phyloP scores from a whole-genome alignment of 2,888 invertebrate genomes.

The Ceramica pisi region DNA sequence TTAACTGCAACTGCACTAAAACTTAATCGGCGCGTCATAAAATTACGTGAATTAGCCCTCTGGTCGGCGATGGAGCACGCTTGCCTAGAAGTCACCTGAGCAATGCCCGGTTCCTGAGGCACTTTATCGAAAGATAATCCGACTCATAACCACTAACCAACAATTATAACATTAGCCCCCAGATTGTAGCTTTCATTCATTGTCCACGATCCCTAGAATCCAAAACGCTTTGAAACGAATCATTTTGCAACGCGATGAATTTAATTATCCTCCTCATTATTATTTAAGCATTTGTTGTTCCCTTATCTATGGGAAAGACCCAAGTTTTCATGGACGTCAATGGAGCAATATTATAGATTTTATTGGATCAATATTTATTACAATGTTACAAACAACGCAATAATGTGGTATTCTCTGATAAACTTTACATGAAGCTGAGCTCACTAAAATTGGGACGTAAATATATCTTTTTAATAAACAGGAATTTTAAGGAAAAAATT shows the following conservation, averaged over 20 bases:
- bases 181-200: too few species aligned
- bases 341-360: constrained; percentile 4
- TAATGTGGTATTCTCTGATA: constrained; percentile 15
- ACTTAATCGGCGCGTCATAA: too few species aligned
- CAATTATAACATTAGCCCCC: too few species aligned
- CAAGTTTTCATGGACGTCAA: constrained; percentile 20
- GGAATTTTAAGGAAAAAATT: background rate
- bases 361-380: constrained; percentile 15
- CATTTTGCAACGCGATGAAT: constrained; percentile 2
- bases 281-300: background rate
- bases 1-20: too few species aligned
- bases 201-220: too few species aligned
- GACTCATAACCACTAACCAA: too few species aligned
- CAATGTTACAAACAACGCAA: constrained; percentile 28
- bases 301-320: constrained; percentile 30
- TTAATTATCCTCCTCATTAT: background rate
- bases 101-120: too few species aligned
- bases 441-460: constrained; percentile 21
- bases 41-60: too few species aligned
- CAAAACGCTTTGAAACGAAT: background rate
- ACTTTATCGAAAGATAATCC: too few species aligned
- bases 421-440: background rate
- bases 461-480: constrained; percentile 1
- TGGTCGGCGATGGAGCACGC: too few species aligned
- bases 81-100: too few species aligned